Conservation (phyloP, 2,113 vertebrate species). For the Apodemus speciosus region DNA sequence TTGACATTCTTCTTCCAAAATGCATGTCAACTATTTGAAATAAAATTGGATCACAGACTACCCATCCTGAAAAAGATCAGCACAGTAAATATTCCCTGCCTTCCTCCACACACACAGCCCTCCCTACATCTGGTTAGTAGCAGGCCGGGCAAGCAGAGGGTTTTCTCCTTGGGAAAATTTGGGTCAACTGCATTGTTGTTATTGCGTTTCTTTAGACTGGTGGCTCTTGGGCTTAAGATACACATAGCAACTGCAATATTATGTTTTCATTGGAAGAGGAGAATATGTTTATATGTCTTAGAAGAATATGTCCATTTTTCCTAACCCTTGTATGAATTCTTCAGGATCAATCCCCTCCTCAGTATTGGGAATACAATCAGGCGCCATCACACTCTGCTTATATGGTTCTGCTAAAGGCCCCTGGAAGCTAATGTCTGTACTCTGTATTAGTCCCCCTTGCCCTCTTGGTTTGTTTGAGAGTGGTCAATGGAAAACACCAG, state of each 20-base stretch:
- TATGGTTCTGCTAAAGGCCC: not conserved
- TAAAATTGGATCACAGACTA: not conserved
- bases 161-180: not conserved
- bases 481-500: not conserved
- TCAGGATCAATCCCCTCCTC: not conserved
- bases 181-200: not conserved
- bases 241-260: not conserved
- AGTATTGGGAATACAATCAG: not conserved
- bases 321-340: not conserved
- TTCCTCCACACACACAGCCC: not conserved
- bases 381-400: too few species aligned
- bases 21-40: not conserved
- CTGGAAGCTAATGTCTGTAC: not conserved
- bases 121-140: not conserved
- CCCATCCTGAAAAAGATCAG: not conserved
- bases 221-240: not conserved
- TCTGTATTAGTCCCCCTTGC: not conserved
- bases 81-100: not conserved
- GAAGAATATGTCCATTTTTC: constrained; percentile 4
- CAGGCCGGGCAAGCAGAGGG: accelerated
- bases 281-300: not conserved
- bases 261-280: not conserved
- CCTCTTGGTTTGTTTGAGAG: not conserved
- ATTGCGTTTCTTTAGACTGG: not conserved
- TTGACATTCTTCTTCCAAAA: not conserved